phyloP scores from a whole-genome alignment of 2,888 invertebrate species.

The Diabrotica balteata region DNA sequence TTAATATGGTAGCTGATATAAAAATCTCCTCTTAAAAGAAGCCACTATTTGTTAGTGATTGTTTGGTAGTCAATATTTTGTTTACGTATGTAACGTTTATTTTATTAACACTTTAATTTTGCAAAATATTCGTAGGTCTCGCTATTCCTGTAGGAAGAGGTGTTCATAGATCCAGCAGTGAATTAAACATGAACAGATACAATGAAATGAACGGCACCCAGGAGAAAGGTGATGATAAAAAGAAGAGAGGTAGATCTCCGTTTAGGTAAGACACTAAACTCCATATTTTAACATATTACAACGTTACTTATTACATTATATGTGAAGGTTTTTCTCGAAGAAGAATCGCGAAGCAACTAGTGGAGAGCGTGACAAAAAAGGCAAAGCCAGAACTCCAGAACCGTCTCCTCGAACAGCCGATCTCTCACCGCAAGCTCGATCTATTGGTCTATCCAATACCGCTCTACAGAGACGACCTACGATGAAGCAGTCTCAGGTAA shows the following conservation, averaged over 20 bases:
- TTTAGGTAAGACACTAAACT: slow-evolving; percentile 73
- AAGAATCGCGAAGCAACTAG: slow-evolving; percentile 74
- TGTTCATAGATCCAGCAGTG: slow-evolving; percentile 78
- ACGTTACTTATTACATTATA: too few species aligned
- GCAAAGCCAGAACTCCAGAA: slow-evolving; percentile 76
- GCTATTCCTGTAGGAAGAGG: slow-evolving; percentile 48
- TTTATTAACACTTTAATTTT: too few species aligned
- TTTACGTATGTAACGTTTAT: too few species aligned
- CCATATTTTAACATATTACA: not conserved
- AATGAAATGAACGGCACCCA: slow-evolving; percentile 62
- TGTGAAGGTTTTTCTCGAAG: slow-evolving; percentile 78
- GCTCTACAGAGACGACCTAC: slow-evolving; percentile 59
- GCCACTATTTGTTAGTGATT: too few species aligned
- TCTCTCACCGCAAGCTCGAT: slow-evolving; percentile 51
- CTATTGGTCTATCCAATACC: slow-evolving; percentile 59
- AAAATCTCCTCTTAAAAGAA: too few species aligned
- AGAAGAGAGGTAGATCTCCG: slow-evolving; percentile 87
- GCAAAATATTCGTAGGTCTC: slow-evolving; percentile 27
- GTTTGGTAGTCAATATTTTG: too few species aligned
- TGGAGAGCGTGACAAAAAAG: slow-evolving; percentile 69
- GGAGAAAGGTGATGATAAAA: slow-evolving; percentile 62
- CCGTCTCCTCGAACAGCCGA: slow-evolving; percentile 56
- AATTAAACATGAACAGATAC: slow-evolving; percentile 77
- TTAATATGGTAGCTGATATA: too few species aligned
- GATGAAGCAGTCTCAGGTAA: slow-evolving; percentile 60